Percentiles rank a stretch among this genome's conserved stretches.
phyloP scores from a whole-genome alignment of 2,797 vertebrate species.

The Aythya fuligula region DNA sequence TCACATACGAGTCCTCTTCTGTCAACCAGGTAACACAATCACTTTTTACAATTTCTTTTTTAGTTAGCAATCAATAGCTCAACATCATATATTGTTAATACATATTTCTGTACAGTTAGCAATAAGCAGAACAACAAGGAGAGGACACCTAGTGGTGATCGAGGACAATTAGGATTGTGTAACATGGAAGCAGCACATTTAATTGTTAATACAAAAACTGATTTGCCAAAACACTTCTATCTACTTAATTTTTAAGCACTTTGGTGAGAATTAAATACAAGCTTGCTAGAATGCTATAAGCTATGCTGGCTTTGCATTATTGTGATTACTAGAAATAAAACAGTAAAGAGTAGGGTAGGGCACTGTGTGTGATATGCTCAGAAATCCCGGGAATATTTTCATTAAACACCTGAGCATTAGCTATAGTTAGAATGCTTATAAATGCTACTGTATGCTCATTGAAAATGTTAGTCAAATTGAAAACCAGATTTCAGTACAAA shows the following conservation, averaged over 20 bases:
- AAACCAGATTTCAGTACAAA: background rate
- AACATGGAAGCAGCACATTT: background rate
- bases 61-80: background rate
- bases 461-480: background rate
- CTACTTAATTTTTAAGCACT: background rate
- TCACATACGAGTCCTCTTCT: background rate
- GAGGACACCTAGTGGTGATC: conserved; percentile 71
- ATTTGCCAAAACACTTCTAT: background rate
- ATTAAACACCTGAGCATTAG: background rate
- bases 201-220: background rate
- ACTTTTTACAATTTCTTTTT: background rate
- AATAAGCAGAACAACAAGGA: background rate
- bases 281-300: background rate
- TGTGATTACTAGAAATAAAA: background rate
- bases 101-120: accelerated
- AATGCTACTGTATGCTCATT: accelerated
- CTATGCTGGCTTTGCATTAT: background rate
- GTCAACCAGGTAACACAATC: background rate
- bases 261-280: background rate
- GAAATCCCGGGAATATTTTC: background rate
- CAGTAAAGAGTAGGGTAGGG: background rate
- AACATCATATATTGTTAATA: accelerated
- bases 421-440: background rate
- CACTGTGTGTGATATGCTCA: background rate
- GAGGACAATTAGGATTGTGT: background rate